Percentiles rank a stretch among this genome's conserved stretches.
These are phyloP conservation scores for Trachymyrmex cornetzi DNA, from an alignment of 1,140 invertebrate species.

Conservation along the genomic window DNA sequence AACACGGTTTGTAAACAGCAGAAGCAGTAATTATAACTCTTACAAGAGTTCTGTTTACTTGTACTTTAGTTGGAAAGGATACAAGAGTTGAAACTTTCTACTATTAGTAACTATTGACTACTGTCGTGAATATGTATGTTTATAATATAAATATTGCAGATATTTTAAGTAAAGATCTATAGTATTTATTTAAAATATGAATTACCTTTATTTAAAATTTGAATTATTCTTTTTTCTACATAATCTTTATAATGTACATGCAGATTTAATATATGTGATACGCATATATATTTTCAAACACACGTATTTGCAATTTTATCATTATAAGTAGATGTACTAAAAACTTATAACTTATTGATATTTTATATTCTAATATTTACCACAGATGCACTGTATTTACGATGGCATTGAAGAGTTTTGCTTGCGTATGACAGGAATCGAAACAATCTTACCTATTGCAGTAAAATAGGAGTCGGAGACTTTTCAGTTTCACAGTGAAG, in stretches of 20 bases:
- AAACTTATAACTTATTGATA: neutral
- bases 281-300: neutral
- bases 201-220: neutral
- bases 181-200: neutral
- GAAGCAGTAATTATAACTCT: neutral
- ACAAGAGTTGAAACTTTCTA: neutral
- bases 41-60: neutral
- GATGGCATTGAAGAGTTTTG: neutral
- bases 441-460: neutral
- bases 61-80: neutral
- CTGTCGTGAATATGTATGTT: too few relatives aligned
- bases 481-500: neutral
- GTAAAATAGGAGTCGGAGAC: slow-evolving; percentile 17
- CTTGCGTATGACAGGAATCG: neutral
- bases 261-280: too few relatives aligned
- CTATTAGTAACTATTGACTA: neutral
- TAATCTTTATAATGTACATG: neutral
- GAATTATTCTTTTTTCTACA: slow-evolving; percentile 8
- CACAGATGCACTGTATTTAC: neutral
- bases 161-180: too few relatives aligned
- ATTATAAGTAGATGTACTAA: neutral
- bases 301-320: neutral
- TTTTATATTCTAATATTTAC: neutral
- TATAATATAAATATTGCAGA: too few relatives aligned
- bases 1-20: neutral